Evolutionary conservation across 2,113 vertebrate species (phyloP), one percentile per base, ranked within the genome.

Genomic region (Hydropotes inermis): DNA sequence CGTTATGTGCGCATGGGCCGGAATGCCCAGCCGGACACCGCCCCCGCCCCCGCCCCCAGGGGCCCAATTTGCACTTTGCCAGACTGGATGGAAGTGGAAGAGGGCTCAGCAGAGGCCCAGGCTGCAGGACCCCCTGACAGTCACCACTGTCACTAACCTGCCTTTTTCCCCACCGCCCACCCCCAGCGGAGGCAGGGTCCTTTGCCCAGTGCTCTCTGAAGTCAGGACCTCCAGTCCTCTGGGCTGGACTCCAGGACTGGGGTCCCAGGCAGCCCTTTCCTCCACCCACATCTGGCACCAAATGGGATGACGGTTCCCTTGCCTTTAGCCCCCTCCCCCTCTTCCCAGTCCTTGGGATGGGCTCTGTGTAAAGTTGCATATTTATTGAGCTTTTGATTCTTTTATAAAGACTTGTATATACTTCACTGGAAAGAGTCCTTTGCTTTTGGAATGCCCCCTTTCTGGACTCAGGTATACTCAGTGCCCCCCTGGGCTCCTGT

Each of bases 301-400:
- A 7, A 30, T 4, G 28, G 55, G 58, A 57, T 1, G 33, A 61
- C 1, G 2, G 45, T 1, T 21, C 17, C 30, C 39, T 27, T 21
- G 11, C 36, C 36, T 84, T 39, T 23, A 4, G 12, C 6, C 10
- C 8, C 5, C 21, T 21, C 45, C 30, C 21, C 61, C n/a, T 10
- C 45, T 4, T 0, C 78, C 78, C 61, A 50, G 96, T 39, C 78
- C 45, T 91, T 1, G 39, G 95, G 84, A 5, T 47, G 87, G 95
- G 57, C 89, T 89, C 64, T 93, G 30, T 98, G 93, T 96, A 97
- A 96, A 97, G 79, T 92, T 97, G 96, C 89, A 1, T 98, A 99
- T 99, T 98, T 98, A 99, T 98, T 98, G 95, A 98, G 94, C 94
- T 95, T 91, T 92, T 50, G 89, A 43, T 79, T 97, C 91, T 98